These are phyloP conservation scores for Oncorhynchus kisutch DNA, from an alignment of 2,113 vertebrate genomes.

Conservation along the genomic window DNA sequence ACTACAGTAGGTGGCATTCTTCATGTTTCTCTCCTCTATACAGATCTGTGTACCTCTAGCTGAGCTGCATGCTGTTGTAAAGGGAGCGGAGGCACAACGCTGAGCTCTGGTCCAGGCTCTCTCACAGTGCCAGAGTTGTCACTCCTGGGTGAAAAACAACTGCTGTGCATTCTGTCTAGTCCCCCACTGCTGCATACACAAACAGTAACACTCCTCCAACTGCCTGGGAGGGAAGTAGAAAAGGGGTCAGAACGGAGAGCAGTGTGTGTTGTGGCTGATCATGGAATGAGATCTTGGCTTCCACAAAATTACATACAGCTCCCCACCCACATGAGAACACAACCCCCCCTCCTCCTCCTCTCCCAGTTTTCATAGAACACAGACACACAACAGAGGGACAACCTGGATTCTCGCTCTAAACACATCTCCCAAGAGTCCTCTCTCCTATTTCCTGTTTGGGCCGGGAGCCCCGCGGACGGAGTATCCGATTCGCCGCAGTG, in stretches of 20 bases:
- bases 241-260: conserved; percentile 44
- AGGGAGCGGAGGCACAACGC: not conserved
- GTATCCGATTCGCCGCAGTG: conserved; percentile 36
- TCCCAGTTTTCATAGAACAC: conserved; percentile 32
- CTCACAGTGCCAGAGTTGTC: conserved; percentile 23
- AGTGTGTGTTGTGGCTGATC: conserved; percentile 19
- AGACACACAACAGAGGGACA: conserved; percentile 25
- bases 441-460: conserved; percentile 70
- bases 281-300: conserved; percentile 30
- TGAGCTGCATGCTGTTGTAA: conserved; percentile 10
- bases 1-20: not conserved
- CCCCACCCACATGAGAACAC: conserved; percentile 13
- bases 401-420: conserved; percentile 64
- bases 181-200: conserved; percentile 19
- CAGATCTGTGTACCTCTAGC: not conserved
- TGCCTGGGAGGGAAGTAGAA: conserved; percentile 20
- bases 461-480: conserved; percentile 29
- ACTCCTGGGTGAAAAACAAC: conserved; percentile 32
- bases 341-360: conserved; percentile 21
- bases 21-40: not conserved
- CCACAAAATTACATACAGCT: not conserved
- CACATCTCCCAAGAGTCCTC: conserved; percentile 56
- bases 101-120: not conserved
- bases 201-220: conserved; percentile 44
- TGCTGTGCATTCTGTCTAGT: conserved; percentile 32